A percentile compares a stretch with the other conserved stretches of the same genome.
These are phyloP conservation scores for Rhinolophus ferrumequinum DNA, from an alignment of 2,113 vertebrate species.

Conservation along the genomic window DNA sequence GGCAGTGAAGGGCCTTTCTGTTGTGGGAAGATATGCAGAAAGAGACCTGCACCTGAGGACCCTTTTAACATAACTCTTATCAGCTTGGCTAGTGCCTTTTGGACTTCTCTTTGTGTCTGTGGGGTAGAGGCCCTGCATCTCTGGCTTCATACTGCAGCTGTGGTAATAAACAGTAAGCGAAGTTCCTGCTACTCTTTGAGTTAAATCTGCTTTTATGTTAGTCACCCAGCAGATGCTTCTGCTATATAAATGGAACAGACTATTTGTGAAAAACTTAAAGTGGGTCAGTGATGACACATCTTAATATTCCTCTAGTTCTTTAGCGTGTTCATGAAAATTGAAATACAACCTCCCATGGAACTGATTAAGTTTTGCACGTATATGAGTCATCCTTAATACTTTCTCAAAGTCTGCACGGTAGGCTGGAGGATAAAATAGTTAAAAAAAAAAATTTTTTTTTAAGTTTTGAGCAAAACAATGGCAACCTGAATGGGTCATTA, in stretches of 20 bases:
- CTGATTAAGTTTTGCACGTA: not conserved
- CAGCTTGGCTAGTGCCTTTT: conserved; percentile 59
- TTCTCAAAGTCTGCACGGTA: not conserved
- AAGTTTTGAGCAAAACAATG: not conserved
- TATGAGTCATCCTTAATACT: conserved; percentile 10
- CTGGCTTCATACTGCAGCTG: conserved; percentile 46
- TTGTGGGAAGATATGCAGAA: conserved; percentile 78
- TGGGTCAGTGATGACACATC: conserved; percentile 12
- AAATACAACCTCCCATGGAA: not conserved
- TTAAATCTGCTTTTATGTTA: not conserved
- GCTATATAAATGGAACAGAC: not conserved
- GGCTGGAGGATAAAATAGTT: not conserved
- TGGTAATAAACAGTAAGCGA: not conserved
- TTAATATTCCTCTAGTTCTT: conserved; percentile 36
- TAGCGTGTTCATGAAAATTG: not conserved
- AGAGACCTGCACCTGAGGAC: conserved; percentile 61
- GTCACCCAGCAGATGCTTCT: not conserved
- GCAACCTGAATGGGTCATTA: not conserved
- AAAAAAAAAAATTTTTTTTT: not conserved
- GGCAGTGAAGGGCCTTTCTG: conserved; percentile 75
- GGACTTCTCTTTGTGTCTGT: conserved; percentile 27
- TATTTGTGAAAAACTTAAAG: not conserved
- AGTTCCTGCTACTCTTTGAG: not conserved
- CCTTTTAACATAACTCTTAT: conserved; percentile 47
- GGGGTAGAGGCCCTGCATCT: not conserved